These are phyloP conservation scores for Drosophila engyochracea DNA, from an alignment of 2,888 invertebrate genomes.

Conservation along the genomic window DNA sequence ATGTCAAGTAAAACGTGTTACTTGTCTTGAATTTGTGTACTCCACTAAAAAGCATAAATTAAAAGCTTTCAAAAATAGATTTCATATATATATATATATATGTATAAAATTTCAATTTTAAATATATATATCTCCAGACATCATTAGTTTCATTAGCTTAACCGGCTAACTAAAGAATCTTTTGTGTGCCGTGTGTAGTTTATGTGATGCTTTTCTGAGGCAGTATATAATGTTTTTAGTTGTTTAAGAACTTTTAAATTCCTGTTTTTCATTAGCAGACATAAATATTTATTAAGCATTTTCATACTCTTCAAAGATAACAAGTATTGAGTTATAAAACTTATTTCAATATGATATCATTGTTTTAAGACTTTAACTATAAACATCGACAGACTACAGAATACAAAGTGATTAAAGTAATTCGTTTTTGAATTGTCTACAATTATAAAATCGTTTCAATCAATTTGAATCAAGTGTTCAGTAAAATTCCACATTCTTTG, in stretches of 20 bases:
- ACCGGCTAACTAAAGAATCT: background rate
- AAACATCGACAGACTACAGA: background rate
- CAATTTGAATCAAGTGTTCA: background rate
- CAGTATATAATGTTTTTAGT: background rate
- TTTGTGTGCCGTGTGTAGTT: background rate
- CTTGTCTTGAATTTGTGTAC: background rate
- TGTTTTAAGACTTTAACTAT: background rate
- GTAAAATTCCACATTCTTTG: background rate
- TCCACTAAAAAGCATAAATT: background rate
- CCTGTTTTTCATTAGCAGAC: background rate
- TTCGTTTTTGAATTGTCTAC: background rate
- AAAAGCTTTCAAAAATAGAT: constrained; percentile 7
- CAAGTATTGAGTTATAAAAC: constrained; percentile 7
- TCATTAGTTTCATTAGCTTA: constrained; percentile 5
- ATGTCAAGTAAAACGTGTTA: constrained; percentile 4
- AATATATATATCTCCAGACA: background rate
- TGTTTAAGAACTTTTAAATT: background rate
- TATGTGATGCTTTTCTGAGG: background rate
- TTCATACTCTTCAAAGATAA: background rate
- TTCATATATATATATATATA: constrained; percentile 1
- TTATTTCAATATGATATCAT: background rate
- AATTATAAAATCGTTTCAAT: background rate
- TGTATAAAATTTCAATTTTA: background rate
- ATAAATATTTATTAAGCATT: background rate
- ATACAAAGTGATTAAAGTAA: background rate